Evolutionary conservation across 2,113 vertebrate species (phyloP).

Genomic region (Corythoichthys haematopterus): DNA sequence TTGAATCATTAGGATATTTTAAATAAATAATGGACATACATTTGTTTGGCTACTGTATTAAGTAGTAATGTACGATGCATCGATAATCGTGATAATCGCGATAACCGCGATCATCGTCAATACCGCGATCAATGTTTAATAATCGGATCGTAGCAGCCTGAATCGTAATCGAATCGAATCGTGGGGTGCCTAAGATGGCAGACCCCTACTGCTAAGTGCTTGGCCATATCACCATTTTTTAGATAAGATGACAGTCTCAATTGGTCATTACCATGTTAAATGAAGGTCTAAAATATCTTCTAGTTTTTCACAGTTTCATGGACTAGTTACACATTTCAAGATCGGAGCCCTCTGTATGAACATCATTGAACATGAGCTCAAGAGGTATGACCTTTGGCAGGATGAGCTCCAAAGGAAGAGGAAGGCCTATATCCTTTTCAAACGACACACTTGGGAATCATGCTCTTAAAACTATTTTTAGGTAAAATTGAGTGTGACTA

Average conservation of each 20-base stretch:
- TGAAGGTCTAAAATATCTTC: constrained; percentile 26
- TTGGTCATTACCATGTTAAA: neutral
- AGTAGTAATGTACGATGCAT: too few relatives aligned
- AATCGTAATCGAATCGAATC: too few relatives aligned
- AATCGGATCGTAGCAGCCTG: too few relatives aligned
- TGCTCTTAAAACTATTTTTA: neutral
- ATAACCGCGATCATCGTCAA: too few relatives aligned
- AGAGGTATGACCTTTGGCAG: constrained; percentile 89
- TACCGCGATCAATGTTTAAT: too few relatives aligned
- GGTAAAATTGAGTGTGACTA: neutral
- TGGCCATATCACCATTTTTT: neutral
- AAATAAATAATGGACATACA: too few relatives aligned
- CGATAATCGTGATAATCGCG: too few relatives aligned
- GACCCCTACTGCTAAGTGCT: neutral
- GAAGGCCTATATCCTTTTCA: constrained; percentile 88
- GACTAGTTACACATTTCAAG: constrained; percentile 89
- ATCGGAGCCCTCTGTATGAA: constrained; percentile 90
- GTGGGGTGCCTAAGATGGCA: too few relatives aligned
- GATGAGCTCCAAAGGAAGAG: constrained; percentile 92
- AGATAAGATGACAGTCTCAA: neutral
- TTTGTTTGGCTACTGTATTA: too few relatives aligned
- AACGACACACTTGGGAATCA: neutral
- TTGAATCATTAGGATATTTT: too few relatives aligned
- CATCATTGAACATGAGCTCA: constrained; percentile 91
- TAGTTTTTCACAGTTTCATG: constrained; percentile 92